These are phyloP conservation scores for Mirza zaza DNA, from an alignment of 2,113 vertebrate species.

Conservation along the genomic window DNA sequence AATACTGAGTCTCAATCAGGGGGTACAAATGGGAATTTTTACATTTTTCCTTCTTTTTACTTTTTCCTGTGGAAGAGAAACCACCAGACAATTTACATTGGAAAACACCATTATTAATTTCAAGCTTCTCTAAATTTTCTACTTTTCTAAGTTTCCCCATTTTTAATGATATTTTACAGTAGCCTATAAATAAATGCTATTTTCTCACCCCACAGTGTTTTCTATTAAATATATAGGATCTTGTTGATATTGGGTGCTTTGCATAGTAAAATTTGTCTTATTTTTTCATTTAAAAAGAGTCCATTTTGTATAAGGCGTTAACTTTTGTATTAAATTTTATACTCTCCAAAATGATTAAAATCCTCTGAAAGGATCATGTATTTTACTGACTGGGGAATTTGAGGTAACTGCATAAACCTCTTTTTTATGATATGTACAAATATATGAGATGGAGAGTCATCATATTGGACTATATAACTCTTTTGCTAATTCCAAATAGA, in stretches of 20 bases:
- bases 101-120: background rate
- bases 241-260: background rate
- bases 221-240: background rate
- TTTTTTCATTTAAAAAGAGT: background rate
- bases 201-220: background rate
- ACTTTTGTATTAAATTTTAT: background rate
- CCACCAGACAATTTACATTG: background rate
- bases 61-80: conserved; percentile 89
- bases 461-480: background rate
- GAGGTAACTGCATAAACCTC: background rate
- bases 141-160: background rate
- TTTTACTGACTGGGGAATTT: background rate
- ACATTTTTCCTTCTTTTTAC: conserved; percentile 98
- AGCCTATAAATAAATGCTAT: background rate
- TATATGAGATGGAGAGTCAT: background rate
- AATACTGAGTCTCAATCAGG: conserved; percentile 96
- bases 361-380: background rate
- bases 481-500: background rate
- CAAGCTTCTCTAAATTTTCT: background rate
- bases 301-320: background rate
- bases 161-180: background rate
- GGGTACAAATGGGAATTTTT: conserved; percentile 95
- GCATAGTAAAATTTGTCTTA: background rate
- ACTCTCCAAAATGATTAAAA: conserved; percentile 1
- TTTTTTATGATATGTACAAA: background rate